These are phyloP conservation scores for Laodelphax striatellus DNA, from an alignment of 1,140 invertebrate species.

Conservation along the genomic window DNA sequence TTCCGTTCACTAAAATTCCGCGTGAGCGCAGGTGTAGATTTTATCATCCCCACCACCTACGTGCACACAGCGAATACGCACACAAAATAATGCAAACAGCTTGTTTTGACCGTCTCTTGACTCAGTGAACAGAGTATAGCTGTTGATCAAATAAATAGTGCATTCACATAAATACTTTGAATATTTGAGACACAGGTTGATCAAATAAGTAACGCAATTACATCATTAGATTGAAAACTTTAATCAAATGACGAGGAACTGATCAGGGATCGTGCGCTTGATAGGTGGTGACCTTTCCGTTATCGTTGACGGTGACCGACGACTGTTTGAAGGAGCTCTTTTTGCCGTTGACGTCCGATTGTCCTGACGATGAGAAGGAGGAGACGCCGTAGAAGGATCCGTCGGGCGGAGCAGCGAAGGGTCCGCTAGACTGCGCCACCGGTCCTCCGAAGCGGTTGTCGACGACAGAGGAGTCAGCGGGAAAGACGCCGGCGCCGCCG, in stretches of 20 bases:
- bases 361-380: slow-evolving; percentile 43
- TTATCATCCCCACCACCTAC: no score
- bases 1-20: no score
- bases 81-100: no score
- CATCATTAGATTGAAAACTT: no score
- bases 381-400: slow-evolving; percentile 42
- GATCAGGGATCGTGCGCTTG: slow-evolving; percentile 15
- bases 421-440: slow-evolving; percentile 2
- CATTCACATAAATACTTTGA: no score
- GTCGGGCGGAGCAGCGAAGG: slow-evolving; percentile 25
- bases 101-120: no score
- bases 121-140: no score
- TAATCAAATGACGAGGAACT: not conserved
- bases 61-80: no score
- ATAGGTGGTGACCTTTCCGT: slow-evolving; percentile 47
- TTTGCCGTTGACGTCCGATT: slow-evolving; percentile 45
- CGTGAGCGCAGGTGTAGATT: no score
- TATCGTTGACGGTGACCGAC: slow-evolving; percentile 54
- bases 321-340: slow-evolving; percentile 39
- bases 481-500: slow-evolving; percentile 26
- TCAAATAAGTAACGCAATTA: no score
- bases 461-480: slow-evolving; percentile 43
- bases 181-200: no score
- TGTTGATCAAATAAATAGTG: no score
- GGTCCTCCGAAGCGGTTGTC: slow-evolving; percentile 35